These are phyloP conservation scores for Ceriagrion tenellum DNA, from an alignment of 2,888 invertebrate species.

Conservation along the genomic window DNA sequence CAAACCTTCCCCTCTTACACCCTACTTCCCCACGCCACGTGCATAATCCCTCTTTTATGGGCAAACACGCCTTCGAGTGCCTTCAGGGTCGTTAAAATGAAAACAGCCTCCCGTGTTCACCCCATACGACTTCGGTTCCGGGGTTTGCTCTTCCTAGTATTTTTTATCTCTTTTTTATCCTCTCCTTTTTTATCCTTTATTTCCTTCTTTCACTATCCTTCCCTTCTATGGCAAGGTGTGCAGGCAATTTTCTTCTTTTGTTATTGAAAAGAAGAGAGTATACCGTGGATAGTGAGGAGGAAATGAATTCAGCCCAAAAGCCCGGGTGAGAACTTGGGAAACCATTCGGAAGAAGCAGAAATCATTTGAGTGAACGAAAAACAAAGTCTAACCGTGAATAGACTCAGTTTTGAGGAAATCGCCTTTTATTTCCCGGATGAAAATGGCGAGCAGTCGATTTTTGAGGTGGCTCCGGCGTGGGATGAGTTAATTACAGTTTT, in stretches of 20 bases:
- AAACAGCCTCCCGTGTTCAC: neutral
- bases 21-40: neutral
- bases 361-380: neutral
- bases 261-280: neutral
- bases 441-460: too few species aligned
- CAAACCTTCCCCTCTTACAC: neutral
- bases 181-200: neutral
- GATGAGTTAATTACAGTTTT: too few species aligned
- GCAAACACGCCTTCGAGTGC: neutral
- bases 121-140: neutral
- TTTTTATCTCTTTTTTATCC: neutral
- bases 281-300: neutral
- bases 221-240: neutral
- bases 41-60: slow-evolving; percentile 23
- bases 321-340: neutral
- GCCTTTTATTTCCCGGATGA: too few species aligned
- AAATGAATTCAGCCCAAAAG: neutral
- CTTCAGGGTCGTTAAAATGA: neutral
- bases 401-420: too few species aligned
- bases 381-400: too few species aligned
- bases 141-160: neutral
- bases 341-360: neutral
- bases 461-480: too few species aligned
- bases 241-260: neutral
- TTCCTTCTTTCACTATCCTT: neutral